Base-by-base conservation (phyloP, 2,113 vertebrate genomes). In the Brachyistius frenatus region DNA sequence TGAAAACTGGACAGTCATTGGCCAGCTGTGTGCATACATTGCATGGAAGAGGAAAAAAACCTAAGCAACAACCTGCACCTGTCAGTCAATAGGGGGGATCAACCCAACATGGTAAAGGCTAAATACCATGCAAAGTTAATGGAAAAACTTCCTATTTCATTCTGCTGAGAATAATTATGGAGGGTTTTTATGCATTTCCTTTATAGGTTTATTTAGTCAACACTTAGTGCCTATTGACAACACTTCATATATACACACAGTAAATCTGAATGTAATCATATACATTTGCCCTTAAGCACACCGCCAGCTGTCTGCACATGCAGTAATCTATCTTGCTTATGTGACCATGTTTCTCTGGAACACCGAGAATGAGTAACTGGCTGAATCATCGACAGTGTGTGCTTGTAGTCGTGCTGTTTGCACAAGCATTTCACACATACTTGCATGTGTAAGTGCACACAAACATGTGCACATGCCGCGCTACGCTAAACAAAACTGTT, bases 231-330 rank as follows among this genome's bases (percentile, higher is more conserved):
- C 46, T 15, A 49, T 4, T 49, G 13, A 15, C 13, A 5, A 23
- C 46, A 49, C 4, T 4, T 44, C 9, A 44, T 44, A 1, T 44
- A 1, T 16, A n/a, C 47, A 50, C 47, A 50, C 47, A n/a, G 15
- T 50, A 16, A 7, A 15, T n/a, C 15, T 44, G 3, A 11, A 2
- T 44, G 2, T 11, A 54, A 33, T 23, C 15, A 23, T 23, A 41
- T 5, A 39, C 8, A 32, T 71, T 53, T 14, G 8, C 2, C 47
- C 32, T 2, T 9, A 6, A 11, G 16, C 67, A 52, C 6, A 47
- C 23, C 10, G 6, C 54, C 41, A 54, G 52, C 62, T 72, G 47
- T 66, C 47, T 47, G 65, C 66, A 57, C 33, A 60, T n/a, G 14
- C 36, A 41, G 53, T 66, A 10, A n/a, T 44, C 16, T 13, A 9